Evolutionary conservation across 1,140 invertebrate species (phyloP).

Genomic region (Cylas formicarius): DNA sequence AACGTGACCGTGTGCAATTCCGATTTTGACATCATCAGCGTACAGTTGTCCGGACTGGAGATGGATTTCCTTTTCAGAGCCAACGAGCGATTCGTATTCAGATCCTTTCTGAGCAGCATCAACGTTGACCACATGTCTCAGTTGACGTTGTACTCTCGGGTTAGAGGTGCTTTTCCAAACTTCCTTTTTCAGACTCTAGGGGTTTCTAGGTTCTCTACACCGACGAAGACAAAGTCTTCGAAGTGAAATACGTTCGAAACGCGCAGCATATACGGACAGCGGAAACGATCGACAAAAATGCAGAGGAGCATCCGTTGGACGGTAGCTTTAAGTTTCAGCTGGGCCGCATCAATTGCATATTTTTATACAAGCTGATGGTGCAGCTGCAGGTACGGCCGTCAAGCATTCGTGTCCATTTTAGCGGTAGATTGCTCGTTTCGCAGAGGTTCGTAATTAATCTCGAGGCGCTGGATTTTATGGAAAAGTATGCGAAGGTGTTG

Average conservation of each 20-base stretch:
- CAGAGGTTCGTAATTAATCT: constrained; percentile 35
- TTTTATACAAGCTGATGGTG: constrained; percentile 63
- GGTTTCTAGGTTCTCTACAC: constrained; percentile 54
- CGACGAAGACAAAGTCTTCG: constrained; percentile 70
- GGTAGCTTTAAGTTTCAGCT: constrained; percentile 62
- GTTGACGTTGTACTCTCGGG: constrained; percentile 70
- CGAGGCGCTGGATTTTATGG: constrained; percentile 28
- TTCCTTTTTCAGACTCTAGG: background rate
- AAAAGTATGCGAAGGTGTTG: constrained; percentile 31
- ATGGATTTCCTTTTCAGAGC: constrained; percentile 69
- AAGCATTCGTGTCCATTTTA: background rate
- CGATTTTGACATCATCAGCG: constrained; percentile 61
- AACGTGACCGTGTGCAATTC: constrained; percentile 58
- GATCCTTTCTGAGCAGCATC: constrained; percentile 58
- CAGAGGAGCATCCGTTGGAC: constrained; percentile 54
- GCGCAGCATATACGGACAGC: constrained; percentile 51
- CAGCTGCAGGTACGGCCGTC: constrained; percentile 52
- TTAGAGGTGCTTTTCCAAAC: constrained; percentile 36
- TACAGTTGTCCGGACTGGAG: constrained; percentile 60
- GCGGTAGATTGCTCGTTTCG: constrained; percentile 5
- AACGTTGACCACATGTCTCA: constrained; percentile 66
- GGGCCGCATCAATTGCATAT: constrained; percentile 63
- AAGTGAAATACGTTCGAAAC: constrained; percentile 67
- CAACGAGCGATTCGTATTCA: constrained; percentile 70
- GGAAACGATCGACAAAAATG: constrained; percentile 30